A percentile compares a stretch with the other conserved stretches of the same genome.
phyloP scores from a whole-genome alignment of 1,140 invertebrate species.

The Neodiprion fabricii region DNA sequence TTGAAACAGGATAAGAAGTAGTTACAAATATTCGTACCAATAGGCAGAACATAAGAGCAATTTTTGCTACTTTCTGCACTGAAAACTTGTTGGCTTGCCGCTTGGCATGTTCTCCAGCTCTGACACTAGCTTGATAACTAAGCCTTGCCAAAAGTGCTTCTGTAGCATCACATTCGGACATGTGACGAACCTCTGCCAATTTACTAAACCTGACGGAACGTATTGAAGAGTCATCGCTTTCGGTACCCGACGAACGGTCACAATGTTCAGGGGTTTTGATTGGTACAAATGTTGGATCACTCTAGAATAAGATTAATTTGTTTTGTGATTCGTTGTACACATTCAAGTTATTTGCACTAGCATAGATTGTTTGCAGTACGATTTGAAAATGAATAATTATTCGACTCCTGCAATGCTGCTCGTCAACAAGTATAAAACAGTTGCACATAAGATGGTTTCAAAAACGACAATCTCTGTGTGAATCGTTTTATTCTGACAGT shows the following conservation, averaged over 20 bases:
- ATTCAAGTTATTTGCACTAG: neutral
- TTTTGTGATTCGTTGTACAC: no score
- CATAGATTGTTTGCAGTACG: neutral
- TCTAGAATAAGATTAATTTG: conserved; percentile 61
- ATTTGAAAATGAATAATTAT: no score
- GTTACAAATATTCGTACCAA: conserved; percentile 66
- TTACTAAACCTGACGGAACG: conserved; percentile 83
- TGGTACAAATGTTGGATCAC: conserved; percentile 84
- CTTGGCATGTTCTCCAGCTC: conserved; percentile 73
- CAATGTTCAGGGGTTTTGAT: conserved; percentile 75
- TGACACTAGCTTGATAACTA: conserved; percentile 81
- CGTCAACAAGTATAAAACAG: no score
- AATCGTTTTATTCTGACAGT: no score
- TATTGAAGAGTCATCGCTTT: conserved; percentile 82
- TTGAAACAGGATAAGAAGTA: neutral
- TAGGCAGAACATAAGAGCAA: conserved; percentile 79
- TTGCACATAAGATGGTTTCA: no score
- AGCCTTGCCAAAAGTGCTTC: conserved; percentile 83
- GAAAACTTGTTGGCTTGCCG: conserved; percentile 74
- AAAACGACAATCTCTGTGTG: no score
- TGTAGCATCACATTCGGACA: conserved; percentile 82
- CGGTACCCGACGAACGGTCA: conserved; percentile 76
- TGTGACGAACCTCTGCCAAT: conserved; percentile 82
- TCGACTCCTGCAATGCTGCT: no score
- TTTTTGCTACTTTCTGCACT: conserved; percentile 73